A percentile compares a stretch with the other conserved stretches of the same genome.
phyloP scores from a whole-genome alignment of 2,888 invertebrate species.

The Apotomis betuletana region DNA sequence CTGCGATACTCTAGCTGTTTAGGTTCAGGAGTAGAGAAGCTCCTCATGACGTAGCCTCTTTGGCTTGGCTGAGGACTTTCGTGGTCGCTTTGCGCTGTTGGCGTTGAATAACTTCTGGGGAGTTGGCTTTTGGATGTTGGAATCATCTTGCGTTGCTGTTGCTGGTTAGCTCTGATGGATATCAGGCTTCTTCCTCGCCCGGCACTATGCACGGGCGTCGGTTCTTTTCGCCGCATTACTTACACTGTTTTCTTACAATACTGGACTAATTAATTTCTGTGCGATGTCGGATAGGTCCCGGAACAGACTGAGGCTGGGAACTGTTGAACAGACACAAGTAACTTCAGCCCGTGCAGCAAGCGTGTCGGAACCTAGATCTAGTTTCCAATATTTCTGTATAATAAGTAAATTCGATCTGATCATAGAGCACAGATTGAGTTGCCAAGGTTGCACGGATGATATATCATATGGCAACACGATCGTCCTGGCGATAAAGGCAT shows the following conservation, averaged over 20 bases:
- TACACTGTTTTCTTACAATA: slow-evolving; percentile 19
- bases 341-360: slow-evolving; percentile 49
- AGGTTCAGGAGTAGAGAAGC: slow-evolving; percentile 74
- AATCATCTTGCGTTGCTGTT: slow-evolving; percentile 67
- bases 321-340: slow-evolving; percentile 61
- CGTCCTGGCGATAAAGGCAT: slow-evolving; percentile 53
- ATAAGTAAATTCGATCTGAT: slow-evolving; percentile 17
- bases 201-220: slow-evolving; percentile 53
- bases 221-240: slow-evolving; percentile 71
- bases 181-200: slow-evolving; percentile 71
- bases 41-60: slow-evolving; percentile 66
- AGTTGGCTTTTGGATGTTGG: slow-evolving; percentile 60
- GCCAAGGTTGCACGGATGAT: slow-evolving; percentile 75
- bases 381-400: slow-evolving; percentile 33
- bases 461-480: slow-evolving; percentile 79
- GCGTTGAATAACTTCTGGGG: slow-evolving; percentile 76
- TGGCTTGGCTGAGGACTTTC: slow-evolving; percentile 53
- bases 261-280: slow-evolving; percentile 54
- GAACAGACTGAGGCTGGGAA: slow-evolving; percentile 61
- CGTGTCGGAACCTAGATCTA: slow-evolving; percentile 27
- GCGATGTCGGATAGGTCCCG: slow-evolving; percentile 58
- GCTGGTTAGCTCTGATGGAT: slow-evolving; percentile 70
- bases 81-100: slow-evolving; percentile 64
- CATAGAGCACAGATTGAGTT: slow-evolving; percentile 60
- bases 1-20: slow-evolving; percentile 65